Conservation (phyloP, 2,113 vertebrate species). For the Peromyscus polionotus region DNA sequence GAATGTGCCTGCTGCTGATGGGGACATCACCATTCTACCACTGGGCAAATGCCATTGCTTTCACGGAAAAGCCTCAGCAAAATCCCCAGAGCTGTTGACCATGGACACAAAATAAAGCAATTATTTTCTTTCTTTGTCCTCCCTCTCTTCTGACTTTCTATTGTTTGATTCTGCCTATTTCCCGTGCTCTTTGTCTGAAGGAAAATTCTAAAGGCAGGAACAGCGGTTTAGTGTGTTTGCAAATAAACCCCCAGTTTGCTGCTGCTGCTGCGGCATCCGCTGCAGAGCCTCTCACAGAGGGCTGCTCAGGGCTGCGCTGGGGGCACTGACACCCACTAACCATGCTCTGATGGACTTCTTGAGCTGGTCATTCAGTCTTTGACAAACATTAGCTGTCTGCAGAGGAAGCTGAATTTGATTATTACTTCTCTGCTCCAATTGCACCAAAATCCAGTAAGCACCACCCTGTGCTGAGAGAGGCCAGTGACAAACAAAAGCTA, state of each 20-base stretch:
- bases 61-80: neutral
- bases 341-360: conserved; percentile 26
- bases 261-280: neutral
- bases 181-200: neutral
- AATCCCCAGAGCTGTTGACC: neutral
- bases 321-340: neutral
- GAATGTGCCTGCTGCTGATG: too few relatives aligned
- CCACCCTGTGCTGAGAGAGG: neutral
- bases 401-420: conserved; percentile 10
- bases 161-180: neutral
- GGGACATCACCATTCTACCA: neutral
- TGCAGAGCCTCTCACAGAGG: neutral
- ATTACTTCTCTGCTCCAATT: neutral
- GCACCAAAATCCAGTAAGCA: neutral
- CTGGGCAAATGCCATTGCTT: neutral
- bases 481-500: neutral
- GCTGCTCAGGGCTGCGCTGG: neutral
- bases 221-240: neutral
- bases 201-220: neutral
- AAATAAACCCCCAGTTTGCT: neutral
- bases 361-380: conserved; percentile 47
- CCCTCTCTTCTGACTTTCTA: too few relatives aligned
- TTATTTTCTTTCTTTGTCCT: neutral
- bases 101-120: neutral
- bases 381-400: conserved; percentile 62